phyloP scores from a whole-genome alignment of 2,888 invertebrate species.

The Chrysolina americana region DNA sequence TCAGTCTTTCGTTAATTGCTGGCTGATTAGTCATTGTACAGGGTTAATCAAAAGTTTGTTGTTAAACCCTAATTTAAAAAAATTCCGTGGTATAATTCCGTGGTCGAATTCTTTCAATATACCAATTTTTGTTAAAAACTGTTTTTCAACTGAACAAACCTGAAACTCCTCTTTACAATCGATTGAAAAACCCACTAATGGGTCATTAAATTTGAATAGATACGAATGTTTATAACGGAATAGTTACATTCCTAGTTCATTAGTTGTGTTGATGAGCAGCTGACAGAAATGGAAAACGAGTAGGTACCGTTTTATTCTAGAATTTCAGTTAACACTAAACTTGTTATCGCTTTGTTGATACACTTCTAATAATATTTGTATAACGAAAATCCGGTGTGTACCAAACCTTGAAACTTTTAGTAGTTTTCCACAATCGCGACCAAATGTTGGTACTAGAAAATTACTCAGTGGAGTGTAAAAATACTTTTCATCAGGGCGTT shows the following conservation, averaged over 20 bases:
- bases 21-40: no score
- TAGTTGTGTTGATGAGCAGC: not conserved
- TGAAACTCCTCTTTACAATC: not conserved
- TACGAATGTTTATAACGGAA: not conserved
- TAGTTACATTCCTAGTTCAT: not conserved
- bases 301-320: not conserved
- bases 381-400: not conserved
- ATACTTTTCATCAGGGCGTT: not conserved
- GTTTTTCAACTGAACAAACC: no score
- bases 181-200: not conserved
- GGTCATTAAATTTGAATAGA: not conserved
- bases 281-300: not conserved
- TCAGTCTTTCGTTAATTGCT: no score
- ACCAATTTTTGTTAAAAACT: no score
- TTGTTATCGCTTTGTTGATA: slow-evolving; percentile 2
- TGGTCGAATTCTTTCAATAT: no score
- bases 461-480: not conserved
- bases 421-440: not conserved
- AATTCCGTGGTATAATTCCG: no score
- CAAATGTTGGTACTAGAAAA: not conserved
- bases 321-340: not conserved
- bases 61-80: no score
- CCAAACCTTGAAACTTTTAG: not conserved
- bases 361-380: not conserved
- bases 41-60: no score